Base-by-base conservation (phyloP, 1,140 invertebrate species). In the Cardiocondyla obscurior region DNA sequence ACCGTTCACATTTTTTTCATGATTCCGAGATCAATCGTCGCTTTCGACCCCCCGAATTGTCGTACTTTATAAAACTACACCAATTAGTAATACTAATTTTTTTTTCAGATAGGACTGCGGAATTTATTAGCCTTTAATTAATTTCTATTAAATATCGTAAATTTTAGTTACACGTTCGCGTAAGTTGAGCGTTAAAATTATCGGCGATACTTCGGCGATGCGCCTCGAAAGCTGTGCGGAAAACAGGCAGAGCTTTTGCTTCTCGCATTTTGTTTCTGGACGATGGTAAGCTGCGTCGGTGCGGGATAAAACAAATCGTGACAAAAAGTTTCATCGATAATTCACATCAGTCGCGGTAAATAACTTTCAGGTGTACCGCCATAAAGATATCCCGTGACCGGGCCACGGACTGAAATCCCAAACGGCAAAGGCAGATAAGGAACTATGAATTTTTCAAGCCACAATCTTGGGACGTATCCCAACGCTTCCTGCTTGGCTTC, bases 251-350 rank as follows among this genome's bases (percentile, higher is more conserved):
- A 19, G 19, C 33, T 69, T 69, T 62, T 10, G 25, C 12, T n/a
- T 12, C 2, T 65, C 30, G 22, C 46, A 51, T 69, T 69, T 69
- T 53, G 62, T 69, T 79, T 79, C 74, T 10, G 22, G 30, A 6
- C 62, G 33, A 62, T 33, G 33, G 33, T 22, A 39, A 67, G 46
- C 22, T n/a, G 64, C 83, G 73, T 83, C 79, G 33, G 51, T 42
- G 36, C 51, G 67, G 53, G 28, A 46, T 70, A 79, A 55, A 79
- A 79, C 62, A 67, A 67, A 79, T 79, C 62, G 74, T 49, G n/a
- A 65, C 60, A 79, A 79, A 67, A 79, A 69, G 74, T 79, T 79
- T 79, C 62, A 79, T 79, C 74, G 46, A 79, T 79, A 79, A 79
- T 79, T 79, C 62, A 79, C 33, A 46, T 79, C 49, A 33, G 74